A percentile compares a stretch with the other conserved stretches of the same genome.
phyloP scores from a whole-genome alignment of 2,113 vertebrate species.

The Vidua macroura region DNA sequence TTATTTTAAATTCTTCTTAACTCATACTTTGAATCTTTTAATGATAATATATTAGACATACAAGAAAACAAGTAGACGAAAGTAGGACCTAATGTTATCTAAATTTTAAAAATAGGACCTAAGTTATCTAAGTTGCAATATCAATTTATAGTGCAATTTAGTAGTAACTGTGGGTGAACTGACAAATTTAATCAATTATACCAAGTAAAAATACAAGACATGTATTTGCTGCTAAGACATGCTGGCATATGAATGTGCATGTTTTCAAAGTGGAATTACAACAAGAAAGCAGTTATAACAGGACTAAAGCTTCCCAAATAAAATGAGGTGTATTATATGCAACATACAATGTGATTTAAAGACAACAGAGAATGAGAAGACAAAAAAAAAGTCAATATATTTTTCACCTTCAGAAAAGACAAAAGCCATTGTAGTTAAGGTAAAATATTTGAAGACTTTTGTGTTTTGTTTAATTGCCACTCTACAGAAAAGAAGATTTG shows the following conservation, averaged over 20 bases:
- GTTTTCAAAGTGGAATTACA: slow-evolving; percentile 36
- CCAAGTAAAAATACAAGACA: slow-evolving; percentile 61
- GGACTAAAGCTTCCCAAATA: not conserved
- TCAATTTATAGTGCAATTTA: slow-evolving; percentile 61
- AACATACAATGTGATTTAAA: not conserved
- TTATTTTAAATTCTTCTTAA: slow-evolving; percentile 11
- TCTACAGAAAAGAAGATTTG: not conserved
- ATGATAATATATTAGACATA: slow-evolving; percentile 39
- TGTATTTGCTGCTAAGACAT: slow-evolving; percentile 26
- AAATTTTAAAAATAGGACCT: slow-evolving; percentile 34
- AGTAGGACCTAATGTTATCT: slow-evolving; percentile 53
- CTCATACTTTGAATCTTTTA: slow-evolving; percentile 45
- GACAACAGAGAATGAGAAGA: not conserved
- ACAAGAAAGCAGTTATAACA: not conserved
- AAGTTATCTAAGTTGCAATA: slow-evolving; percentile 57
- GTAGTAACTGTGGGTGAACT: slow-evolving; percentile 54
- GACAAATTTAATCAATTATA: slow-evolving; percentile 70
- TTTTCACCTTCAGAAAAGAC: not conserved
- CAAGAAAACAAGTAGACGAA: slow-evolving; percentile 30
- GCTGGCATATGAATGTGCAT: not conserved
- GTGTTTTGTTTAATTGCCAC: not conserved
- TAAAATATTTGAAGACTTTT: not conserved
- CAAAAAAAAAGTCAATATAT: not conserved
- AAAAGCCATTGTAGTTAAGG: not conserved
- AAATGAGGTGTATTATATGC: not conserved